These are phyloP conservation scores for Leucopsar rothschildi DNA, from an alignment of 2,113 vertebrate species.

Conservation along the genomic window DNA sequence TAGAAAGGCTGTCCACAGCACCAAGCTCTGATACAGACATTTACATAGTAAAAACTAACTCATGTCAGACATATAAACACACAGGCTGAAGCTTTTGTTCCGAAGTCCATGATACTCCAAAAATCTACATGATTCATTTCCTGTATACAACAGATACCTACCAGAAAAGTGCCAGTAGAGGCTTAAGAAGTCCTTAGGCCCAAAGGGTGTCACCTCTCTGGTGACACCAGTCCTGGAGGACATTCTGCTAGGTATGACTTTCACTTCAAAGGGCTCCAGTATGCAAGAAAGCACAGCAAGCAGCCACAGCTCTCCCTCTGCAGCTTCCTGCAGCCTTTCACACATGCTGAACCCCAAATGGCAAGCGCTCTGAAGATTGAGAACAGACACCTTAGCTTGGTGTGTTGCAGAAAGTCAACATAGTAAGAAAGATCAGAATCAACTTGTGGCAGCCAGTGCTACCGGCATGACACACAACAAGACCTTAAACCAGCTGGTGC, in stretches of 20 bases:
- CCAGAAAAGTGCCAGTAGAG: not conserved
- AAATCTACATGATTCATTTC: not conserved
- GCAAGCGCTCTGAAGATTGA: not conserved
- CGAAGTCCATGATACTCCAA: not conserved
- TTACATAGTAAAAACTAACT: not conserved
- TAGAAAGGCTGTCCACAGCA: not conserved
- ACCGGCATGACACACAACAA: not conserved
- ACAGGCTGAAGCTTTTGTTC: not conserved
- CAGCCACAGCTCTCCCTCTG: not conserved
- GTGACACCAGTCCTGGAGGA: not conserved
- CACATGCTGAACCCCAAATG: not conserved
- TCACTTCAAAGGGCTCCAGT: not conserved
- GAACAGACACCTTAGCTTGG: not conserved
- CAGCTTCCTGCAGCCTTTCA: not conserved
- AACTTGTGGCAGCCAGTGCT: not conserved
- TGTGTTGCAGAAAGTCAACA: not conserved
- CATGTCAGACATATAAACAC: not conserved
- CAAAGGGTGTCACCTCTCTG: not conserved
- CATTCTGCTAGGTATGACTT: fast-evolving
- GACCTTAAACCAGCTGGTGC: not conserved
- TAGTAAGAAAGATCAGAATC: not conserved
- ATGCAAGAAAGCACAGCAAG: not conserved
- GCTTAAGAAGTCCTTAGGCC: not conserved
- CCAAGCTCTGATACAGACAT: not conserved
- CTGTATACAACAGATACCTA: not conserved